Percentiles rank a stretch among this genome's conserved stretches.
phyloP scores from a whole-genome alignment of 2,888 invertebrate genomes.

The Hylaea fasciaria region DNA sequence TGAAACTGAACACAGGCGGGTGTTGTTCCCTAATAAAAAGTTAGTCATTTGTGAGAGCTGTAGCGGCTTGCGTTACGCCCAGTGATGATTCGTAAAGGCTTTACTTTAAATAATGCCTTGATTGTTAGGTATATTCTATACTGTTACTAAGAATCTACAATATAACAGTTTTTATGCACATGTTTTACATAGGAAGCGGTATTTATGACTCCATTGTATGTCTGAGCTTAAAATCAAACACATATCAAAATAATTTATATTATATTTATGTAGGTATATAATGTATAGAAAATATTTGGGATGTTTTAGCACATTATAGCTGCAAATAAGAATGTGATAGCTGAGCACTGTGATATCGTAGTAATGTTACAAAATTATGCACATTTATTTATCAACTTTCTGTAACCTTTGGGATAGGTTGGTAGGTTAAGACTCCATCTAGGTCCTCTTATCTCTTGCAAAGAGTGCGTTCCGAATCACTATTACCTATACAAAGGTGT shows the following conservation, averaged over 20 bases:
- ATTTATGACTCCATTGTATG: background rate
- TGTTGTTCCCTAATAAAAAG: slow-evolving; percentile 60
- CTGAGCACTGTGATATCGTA: slow-evolving; percentile 39
- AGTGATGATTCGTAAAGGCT: slow-evolving; percentile 30
- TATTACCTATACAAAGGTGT: too few species aligned
- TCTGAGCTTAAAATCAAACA: slow-evolving; percentile 7
- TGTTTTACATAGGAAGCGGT: background rate
- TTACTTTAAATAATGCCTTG: slow-evolving; percentile 25
- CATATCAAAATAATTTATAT: slow-evolving; percentile 34
- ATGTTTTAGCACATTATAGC: background rate
- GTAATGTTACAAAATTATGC: too few species aligned
- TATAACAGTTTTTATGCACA: background rate
- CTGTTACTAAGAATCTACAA: too few species aligned
- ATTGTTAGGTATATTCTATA: too few species aligned
- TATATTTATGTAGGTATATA: background rate
- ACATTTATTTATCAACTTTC: background rate
- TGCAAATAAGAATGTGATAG: slow-evolving; percentile 11
- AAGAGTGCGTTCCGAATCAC: too few species aligned
- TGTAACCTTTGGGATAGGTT: background rate
- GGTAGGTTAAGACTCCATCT: background rate
- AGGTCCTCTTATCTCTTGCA: too few species aligned
- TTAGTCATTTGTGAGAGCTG: slow-evolving; percentile 66
- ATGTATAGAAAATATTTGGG: too few species aligned
- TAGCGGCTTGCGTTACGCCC: slow-evolving; percentile 65
- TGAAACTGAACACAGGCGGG: slow-evolving; percentile 58